Evolutionary conservation across 2,113 vertebrate genomes (phyloP).

Genomic region (western clawed frog (Xenopus tropicalis)): DNA sequence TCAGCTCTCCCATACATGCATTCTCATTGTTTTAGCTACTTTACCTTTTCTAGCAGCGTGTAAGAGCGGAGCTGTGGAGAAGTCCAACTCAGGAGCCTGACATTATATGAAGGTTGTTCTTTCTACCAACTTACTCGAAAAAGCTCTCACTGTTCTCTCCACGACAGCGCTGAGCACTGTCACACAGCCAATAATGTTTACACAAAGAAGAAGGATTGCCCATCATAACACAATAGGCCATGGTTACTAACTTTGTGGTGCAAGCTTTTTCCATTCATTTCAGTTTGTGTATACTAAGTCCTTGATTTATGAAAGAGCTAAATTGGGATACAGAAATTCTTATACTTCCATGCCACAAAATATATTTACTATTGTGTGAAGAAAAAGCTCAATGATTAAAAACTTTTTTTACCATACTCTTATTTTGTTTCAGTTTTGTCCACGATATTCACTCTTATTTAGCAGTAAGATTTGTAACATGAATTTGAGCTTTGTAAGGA

Average conservation of each 20-base stretch:
- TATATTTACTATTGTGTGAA: too few relatives aligned
- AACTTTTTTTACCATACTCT: too few relatives aligned
- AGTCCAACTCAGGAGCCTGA: background rate
- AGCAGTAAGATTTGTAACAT: too few relatives aligned
- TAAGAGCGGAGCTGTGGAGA: background rate
- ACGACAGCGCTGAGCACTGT: background rate
- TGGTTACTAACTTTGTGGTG: constrained; percentile 10
- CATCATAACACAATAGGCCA: constrained; percentile 10
- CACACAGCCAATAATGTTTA: constrained; percentile 33
- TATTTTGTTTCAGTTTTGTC: too few relatives aligned
- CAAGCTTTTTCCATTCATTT: constrained; percentile 9
- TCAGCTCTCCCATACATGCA: background rate
- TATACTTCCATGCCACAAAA: too few relatives aligned
- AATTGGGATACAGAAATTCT: too few relatives aligned
- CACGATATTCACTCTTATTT: too few relatives aligned
- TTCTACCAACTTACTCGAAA: background rate
- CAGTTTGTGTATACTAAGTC: background rate
- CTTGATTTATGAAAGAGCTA: background rate
- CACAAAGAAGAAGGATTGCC: constrained; percentile 23
- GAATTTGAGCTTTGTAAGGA: too few relatives aligned
- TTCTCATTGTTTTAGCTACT: constrained; percentile 4
- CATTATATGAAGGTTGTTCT: background rate
- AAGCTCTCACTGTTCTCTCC: constrained; percentile 4
- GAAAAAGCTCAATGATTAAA: too few relatives aligned
- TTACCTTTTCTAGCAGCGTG: constrained; percentile 10